Conservation (phyloP, 2,113 vertebrate genomes). For the Polypterus senegalus region DNA sequence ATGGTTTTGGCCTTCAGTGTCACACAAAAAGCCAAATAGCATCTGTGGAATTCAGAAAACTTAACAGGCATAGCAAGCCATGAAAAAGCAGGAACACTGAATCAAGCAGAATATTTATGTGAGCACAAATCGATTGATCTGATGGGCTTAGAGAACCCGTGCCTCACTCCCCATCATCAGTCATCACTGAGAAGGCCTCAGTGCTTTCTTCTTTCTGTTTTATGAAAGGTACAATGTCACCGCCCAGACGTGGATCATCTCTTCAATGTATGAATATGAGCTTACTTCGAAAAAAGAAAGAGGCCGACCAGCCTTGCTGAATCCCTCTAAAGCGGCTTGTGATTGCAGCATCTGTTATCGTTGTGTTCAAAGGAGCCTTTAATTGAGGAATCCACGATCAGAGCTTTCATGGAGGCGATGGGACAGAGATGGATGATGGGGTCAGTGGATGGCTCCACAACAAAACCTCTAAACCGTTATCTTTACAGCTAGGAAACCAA, state of each 20-base stretch:
- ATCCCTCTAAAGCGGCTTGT: conserved; percentile 37
- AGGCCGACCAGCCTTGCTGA: conserved; percentile 23
- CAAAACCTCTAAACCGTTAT: conserved; percentile 62
- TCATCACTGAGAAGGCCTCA: conserved; percentile 41
- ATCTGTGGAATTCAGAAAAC: too few relatives aligned
- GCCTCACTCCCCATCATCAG: conserved; percentile 46
- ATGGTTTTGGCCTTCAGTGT: too few relatives aligned
- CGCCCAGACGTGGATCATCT: conserved; percentile 25
- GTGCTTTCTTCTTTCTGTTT: conserved; percentile 29
- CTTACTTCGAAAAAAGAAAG: conserved; percentile 10
- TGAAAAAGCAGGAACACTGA: too few relatives aligned
- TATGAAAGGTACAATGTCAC: conserved; percentile 30
- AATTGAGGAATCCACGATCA: conserved; percentile 50
- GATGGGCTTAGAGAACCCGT: too few relatives aligned
- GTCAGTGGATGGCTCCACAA: conserved; percentile 59
- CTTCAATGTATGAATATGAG: not conserved
- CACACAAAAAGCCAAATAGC: too few relatives aligned
- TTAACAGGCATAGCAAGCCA: too few relatives aligned
- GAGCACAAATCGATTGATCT: too few relatives aligned
- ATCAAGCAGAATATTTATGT: too few relatives aligned
- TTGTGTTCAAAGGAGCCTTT: conserved; percentile 49
- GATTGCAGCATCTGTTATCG: conserved; percentile 67
- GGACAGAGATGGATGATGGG: conserved; percentile 82
- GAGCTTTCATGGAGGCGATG: conserved; percentile 43
- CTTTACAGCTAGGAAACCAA: conserved; percentile 65